phyloP scores from a whole-genome alignment of 2,888 invertebrate genomes.

The Catocala sponsa region DNA sequence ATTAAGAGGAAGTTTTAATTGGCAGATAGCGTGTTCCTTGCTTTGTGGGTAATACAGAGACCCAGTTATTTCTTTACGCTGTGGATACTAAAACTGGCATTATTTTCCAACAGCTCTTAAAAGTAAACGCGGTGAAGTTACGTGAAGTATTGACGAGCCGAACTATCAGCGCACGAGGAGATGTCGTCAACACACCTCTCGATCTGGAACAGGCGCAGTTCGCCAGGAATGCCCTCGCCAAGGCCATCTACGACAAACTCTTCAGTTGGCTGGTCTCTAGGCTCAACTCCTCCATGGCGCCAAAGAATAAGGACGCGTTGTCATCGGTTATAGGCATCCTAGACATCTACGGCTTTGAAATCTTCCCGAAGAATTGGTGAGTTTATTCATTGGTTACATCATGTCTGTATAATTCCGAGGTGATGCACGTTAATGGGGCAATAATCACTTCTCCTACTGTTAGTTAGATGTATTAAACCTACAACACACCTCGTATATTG shows the following conservation, averaged over 20 bases:
- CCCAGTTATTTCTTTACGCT: too few relatives aligned
- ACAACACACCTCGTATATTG: too few relatives aligned
- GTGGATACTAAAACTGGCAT: too few relatives aligned
- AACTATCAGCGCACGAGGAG: slow-evolving; percentile 95
- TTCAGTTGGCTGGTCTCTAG: slow-evolving; percentile 96
- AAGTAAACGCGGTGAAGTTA: slow-evolving; percentile 90
- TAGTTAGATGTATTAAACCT: too few relatives aligned
- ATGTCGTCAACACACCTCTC: slow-evolving; percentile 94
- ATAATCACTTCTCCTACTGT: too few relatives aligned
- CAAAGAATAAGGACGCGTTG: slow-evolving; percentile 84
- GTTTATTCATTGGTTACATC: not conserved
- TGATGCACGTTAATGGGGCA: too few relatives aligned
- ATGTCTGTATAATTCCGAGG: too few relatives aligned
- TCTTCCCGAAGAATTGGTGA: slow-evolving; percentile 95
- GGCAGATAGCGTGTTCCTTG: too few relatives aligned
- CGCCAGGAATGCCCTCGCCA: slow-evolving; percentile 96
- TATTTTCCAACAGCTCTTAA: slow-evolving; percentile 89
- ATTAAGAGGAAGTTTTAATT: too few relatives aligned
- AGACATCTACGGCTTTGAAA: slow-evolving; percentile 98
- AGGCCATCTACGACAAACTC: slow-evolving; percentile 96
- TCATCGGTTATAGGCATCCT: slow-evolving; percentile 95
- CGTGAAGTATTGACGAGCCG: slow-evolving; percentile 93
- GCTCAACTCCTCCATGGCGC: slow-evolving; percentile 92
- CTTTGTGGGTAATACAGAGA: too few relatives aligned
- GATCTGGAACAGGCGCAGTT: slow-evolving; percentile 94